Evolutionary conservation across 2,888 invertebrate genomes (phyloP), one percentile per base, ranked within the genome.

Genomic region (Pterobdella sp.): DNA sequence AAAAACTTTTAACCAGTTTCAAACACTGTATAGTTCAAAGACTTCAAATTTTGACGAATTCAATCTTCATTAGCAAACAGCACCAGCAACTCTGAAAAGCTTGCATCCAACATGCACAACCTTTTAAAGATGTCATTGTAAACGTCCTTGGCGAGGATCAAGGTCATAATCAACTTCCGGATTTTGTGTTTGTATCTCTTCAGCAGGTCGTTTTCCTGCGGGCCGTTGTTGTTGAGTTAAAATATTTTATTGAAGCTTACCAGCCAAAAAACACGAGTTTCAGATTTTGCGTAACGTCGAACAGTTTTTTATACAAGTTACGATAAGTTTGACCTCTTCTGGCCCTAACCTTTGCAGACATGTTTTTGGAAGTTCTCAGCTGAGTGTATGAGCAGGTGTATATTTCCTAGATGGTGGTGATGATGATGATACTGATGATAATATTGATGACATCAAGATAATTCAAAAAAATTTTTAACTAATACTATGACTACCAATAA

Each of bases 181-280:
- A 69, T 69, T 22, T 42, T 69, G 29, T 69, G 56, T 10, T 36
- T 69, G 56, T 69, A 69, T 0, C 69, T 22, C 42, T 32, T 69
- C n/a, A 69, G 36, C 37, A 69, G n/a, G 56, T 69, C 69, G n/a
- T 69, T 31, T 26, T 69, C 69, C 69, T 69, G 69, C 1, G 68
- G 29, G 42, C 37, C 26, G 37, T 7, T 66, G 4, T 26, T 66
- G 37, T 36, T 34, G 68, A 26, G 42, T 42, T 7, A 63, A n/a
- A 68, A 68, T 18, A 37, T 34, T 68, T 42, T 68, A 29, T 34
- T 32, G 66, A n/a, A n/a, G n/a, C n/a, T n/a, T n/a, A n/a, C n/a
- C n/a, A n/a, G n/a, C n/a, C n/a, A n/a, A n/a, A n/a, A n/a, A n/a
- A n/a, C n/a, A n/a, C n/a, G 7, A 42, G 42, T 42, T 42, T 42